A percentile compares a stretch with the other conserved stretches of the same genome.
These are phyloP conservation scores for Holacanthella duospinosa DNA, from an alignment of 2,888 invertebrate species.

Conservation along the genomic window DNA sequence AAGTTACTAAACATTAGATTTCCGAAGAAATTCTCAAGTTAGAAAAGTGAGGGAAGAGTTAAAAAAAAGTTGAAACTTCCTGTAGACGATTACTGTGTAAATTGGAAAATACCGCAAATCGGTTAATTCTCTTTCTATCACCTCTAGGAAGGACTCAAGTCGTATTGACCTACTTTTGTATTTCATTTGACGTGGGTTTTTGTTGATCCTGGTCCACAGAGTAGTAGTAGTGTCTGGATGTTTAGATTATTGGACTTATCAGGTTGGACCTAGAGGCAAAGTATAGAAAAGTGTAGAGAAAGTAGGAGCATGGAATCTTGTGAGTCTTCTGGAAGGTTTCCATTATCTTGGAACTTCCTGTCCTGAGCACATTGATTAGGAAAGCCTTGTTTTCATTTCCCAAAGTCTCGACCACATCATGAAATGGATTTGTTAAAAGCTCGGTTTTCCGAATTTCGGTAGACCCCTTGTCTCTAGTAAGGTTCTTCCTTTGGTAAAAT, in stretches of 20 bases:
- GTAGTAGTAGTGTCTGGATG: too few species aligned
- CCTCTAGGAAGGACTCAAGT: neutral
- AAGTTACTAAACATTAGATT: too few species aligned
- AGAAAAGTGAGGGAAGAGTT: too few species aligned
- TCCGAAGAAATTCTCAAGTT: too few species aligned
- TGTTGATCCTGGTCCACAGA: too few species aligned
- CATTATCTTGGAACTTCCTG: neutral
- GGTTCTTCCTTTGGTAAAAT: neutral
- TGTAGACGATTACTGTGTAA: too few species aligned
- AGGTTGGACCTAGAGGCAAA: neutral
- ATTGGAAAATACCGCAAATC: too few species aligned
- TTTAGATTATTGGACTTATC: neutral
- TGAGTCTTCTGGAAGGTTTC: neutral
- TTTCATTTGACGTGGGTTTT: too few species aligned
- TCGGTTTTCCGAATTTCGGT: neutral
- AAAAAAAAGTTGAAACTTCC: too few species aligned
- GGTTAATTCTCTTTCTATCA: neutral
- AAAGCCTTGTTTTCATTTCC: neutral
- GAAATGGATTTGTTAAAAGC: neutral
- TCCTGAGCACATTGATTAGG: conserved; percentile 2
- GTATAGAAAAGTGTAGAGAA: neutral
- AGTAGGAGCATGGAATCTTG: neutral
- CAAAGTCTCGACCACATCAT: neutral
- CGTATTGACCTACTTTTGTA: too few species aligned
- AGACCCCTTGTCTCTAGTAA: neutral